Conservation (phyloP, 2,888 invertebrate species). For the Acronicta psi region DNA sequence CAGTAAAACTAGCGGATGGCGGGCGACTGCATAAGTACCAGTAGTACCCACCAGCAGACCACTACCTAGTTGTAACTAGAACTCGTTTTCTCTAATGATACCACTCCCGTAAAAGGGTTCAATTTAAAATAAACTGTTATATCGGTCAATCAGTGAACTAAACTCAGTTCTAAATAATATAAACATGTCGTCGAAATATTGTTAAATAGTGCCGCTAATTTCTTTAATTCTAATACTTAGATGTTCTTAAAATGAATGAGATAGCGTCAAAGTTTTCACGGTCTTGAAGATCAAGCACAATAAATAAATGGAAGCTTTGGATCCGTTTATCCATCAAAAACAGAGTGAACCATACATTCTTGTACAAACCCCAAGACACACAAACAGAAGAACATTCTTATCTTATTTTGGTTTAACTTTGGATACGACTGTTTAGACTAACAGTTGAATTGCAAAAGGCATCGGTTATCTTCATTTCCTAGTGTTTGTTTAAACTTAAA, state of each 20-base stretch:
- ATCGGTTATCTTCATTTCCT: too few species aligned
- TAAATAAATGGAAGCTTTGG: background rate
- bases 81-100: constrained; percentile 46
- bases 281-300: background rate
- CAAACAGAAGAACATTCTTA: background rate
- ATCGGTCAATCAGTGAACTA: constrained; percentile 42
- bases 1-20: constrained; percentile 30
- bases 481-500: too few species aligned
- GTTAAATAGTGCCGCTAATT: too few species aligned
- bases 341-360: background rate
- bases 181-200: constrained; percentile 3
- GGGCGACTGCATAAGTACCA: constrained; percentile 23
- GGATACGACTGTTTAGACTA: background rate
- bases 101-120: constrained; percentile 44
- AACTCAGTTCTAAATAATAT: constrained; percentile 12
- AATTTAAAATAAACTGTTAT: constrained; percentile 44
- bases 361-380: background rate
- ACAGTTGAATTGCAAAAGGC: too few species aligned
- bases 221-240: too few species aligned
- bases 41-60: background rate
- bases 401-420: background rate
- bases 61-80: constrained; percentile 33
- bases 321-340: background rate
- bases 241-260: too few species aligned
- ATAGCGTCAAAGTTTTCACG: background rate